Evolutionary conservation across 2,113 vertebrate genomes (phyloP).

Genomic region (Grallaria varia): DNA sequence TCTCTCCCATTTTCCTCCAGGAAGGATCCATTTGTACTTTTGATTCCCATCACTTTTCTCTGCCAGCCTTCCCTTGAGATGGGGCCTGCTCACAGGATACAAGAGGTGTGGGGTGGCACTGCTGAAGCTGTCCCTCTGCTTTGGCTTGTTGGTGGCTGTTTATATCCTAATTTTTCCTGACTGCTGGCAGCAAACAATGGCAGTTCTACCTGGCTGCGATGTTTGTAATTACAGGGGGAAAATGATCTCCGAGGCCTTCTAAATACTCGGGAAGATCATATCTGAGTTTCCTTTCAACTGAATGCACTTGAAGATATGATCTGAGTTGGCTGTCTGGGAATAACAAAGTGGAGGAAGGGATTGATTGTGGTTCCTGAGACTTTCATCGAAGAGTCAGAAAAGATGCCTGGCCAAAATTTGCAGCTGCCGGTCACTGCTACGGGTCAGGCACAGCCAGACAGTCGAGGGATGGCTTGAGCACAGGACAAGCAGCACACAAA

Average conservation of each 20-base stretch:
- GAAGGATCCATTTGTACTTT: background rate
- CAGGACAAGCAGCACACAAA: accelerated
- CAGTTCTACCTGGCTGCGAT: background rate
- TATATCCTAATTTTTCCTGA: background rate
- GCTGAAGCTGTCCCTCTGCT: background rate
- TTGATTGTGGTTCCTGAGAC: constrained; percentile 25
- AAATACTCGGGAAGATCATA: constrained; percentile 48
- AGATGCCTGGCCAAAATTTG: background rate
- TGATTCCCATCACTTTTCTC: background rate
- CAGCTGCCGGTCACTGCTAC: accelerated
- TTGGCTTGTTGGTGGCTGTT: background rate
- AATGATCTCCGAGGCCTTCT: constrained; percentile 7
- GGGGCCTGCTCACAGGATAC: background rate
- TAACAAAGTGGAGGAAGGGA: constrained; percentile 25
- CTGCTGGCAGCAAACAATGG: background rate
- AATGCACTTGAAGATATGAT: constrained; percentile 33
- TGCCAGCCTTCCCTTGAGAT: background rate
- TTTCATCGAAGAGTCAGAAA: background rate
- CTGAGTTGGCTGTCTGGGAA: constrained; percentile 33
- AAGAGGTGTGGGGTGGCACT: background rate
- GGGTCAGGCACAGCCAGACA: accelerated
- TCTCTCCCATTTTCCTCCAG: background rate
- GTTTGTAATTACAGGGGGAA: background rate
- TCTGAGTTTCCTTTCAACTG: constrained; percentile 52
- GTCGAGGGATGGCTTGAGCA: accelerated